Evolutionary conservation across 2,888 invertebrate genomes (phyloP).

Genomic region (Apamea monoglypha): DNA sequence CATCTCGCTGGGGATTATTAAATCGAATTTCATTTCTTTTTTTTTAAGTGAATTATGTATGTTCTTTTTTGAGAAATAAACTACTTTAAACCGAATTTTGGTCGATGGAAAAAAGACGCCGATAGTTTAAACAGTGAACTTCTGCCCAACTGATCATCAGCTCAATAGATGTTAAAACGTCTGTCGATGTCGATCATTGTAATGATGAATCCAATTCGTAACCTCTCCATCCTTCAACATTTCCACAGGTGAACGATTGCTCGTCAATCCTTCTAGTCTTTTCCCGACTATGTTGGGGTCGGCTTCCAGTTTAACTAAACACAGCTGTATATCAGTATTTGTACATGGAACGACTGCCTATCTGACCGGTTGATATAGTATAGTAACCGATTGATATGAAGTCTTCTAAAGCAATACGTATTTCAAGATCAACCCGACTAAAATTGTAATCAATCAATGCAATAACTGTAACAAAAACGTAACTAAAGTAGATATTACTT

Average conservation of each 20-base stretch:
- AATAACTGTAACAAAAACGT: not conserved
- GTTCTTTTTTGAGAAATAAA: too few relatives aligned
- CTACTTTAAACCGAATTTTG: not conserved
- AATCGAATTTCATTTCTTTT: too few relatives aligned
- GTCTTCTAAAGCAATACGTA: not conserved
- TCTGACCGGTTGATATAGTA: not conserved
- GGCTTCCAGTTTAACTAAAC: not conserved
- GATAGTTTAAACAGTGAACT: not conserved
- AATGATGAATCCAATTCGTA: not conserved
- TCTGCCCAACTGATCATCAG: not conserved
- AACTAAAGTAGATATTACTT: not conserved
- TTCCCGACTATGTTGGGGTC: not conserved
- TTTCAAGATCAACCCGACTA: not conserved
- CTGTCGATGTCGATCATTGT: not conserved
- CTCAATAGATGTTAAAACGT: not conserved
- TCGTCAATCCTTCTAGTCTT: not conserved
- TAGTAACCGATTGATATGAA: not conserved
- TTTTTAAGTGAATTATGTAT: too few relatives aligned
- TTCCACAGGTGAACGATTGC: not conserved
- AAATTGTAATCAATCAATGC: slow-evolving; percentile 4
- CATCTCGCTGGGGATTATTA: too few relatives aligned
- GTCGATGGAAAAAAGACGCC: not conserved
- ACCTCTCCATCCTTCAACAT: not conserved
- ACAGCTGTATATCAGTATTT: not conserved
- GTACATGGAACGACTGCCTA: not conserved